Percentiles rank a stretch among this genome's conserved stretches.
phyloP scores from a whole-genome alignment of 1,140 invertebrate genomes.

The Eriosoma lanigerum region DNA sequence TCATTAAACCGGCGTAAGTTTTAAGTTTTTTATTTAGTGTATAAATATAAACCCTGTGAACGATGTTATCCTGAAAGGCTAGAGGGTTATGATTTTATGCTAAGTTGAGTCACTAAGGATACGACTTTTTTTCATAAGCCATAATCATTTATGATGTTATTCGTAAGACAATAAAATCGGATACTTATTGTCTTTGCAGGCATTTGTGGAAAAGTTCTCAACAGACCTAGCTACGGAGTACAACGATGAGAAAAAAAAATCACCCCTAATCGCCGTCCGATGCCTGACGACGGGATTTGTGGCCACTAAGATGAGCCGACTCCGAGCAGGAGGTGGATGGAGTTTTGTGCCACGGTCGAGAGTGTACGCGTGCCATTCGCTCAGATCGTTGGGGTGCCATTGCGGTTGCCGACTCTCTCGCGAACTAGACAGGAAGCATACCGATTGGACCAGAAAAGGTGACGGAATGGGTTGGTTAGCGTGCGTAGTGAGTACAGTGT shows the following conservation, averaged over 20 bases:
- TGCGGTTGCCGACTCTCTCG: neutral
- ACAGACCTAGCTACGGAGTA: slow-evolving; percentile 79
- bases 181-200: slow-evolving; percentile 60
- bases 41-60: no score
- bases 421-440: no score
- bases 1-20: no score
- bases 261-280: slow-evolving; percentile 77
- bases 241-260: slow-evolving; percentile 58
- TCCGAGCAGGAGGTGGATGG: slow-evolving; percentile 59
- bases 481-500: neutral
- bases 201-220: slow-evolving; percentile 83
- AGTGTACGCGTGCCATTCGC: neutral
- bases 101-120: no score
- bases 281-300: slow-evolving; percentile 85
- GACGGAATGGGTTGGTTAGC: neutral
- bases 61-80: no score
- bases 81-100: no score
- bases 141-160: no score
- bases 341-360: neutral
- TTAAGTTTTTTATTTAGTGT: no score
- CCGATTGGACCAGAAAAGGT: neutral
- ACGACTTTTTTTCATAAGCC: no score
- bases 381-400: slow-evolving; percentile 1
- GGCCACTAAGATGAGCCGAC: slow-evolving; percentile 89
- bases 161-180: slow-evolving; percentile 12